These are phyloP conservation scores for Pedionomus torquatus DNA, from an alignment of 2,113 vertebrate species.

Conservation along the genomic window DNA sequence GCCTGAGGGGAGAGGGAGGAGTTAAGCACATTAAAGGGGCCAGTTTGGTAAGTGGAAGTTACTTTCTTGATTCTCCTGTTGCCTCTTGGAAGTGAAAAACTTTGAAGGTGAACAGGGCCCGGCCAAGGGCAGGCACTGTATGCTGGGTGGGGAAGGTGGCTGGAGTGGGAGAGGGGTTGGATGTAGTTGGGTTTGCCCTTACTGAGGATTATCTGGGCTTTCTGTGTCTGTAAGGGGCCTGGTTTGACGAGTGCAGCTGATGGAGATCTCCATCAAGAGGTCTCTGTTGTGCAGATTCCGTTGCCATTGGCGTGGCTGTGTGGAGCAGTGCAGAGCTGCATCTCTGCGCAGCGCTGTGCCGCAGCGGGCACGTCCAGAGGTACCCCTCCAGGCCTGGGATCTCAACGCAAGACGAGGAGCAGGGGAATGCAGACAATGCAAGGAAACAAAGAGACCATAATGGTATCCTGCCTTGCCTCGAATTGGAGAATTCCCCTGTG, in stretches of 20 bases:
- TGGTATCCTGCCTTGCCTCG: constrained; percentile 47
- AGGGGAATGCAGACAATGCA: constrained; percentile 22
- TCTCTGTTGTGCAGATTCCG: background rate
- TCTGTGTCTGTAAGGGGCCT: background rate
- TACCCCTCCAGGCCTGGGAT: background rate
- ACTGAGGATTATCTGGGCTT: background rate
- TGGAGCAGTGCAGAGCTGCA: background rate
- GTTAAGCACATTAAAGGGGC: background rate
- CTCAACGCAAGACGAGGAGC: background rate
- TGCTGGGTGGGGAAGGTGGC: background rate
- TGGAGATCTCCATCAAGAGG: background rate
- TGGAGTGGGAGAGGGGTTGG: background rate
- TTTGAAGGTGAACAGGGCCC: background rate
- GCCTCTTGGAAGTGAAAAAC: background rate
- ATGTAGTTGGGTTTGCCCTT: background rate
- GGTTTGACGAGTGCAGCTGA: background rate
- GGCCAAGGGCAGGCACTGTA: background rate
- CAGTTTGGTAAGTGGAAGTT: background rate
- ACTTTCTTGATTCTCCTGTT: background rate
- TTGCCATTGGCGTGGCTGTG: background rate
- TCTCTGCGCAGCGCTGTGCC: background rate
- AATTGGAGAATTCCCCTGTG: constrained; percentile 51
- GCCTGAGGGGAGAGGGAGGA: background rate
- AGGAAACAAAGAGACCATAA: constrained; percentile 40
- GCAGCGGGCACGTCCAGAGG: background rate